phyloP scores from a whole-genome alignment of 2,113 vertebrate species.

The Nicator chloris region DNA sequence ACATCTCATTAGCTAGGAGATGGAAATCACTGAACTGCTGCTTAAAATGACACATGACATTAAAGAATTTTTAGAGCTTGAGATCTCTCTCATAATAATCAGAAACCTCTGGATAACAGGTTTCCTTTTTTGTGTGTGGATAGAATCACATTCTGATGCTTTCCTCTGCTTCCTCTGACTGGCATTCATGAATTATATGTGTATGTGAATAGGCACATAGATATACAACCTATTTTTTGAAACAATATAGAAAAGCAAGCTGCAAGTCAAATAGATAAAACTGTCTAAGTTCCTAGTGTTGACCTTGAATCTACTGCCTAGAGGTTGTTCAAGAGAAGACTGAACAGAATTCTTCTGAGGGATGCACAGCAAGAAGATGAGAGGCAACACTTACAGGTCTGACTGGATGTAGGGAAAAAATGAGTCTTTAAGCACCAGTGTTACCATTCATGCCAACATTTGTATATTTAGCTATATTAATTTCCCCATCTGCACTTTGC shows the following conservation, averaged over 20 bases:
- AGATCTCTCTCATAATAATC: background rate
- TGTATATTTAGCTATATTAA: background rate
- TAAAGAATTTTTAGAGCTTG: background rate
- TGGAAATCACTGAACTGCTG: background rate
- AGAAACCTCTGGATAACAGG: background rate
- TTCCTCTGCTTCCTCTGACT: background rate
- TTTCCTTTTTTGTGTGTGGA: background rate
- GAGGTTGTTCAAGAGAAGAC: background rate
- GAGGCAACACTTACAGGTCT: background rate
- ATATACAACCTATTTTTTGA: background rate
- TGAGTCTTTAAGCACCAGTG: background rate
- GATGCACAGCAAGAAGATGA: background rate
- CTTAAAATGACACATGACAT: background rate
- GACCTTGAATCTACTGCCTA: background rate
- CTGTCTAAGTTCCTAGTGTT: background rate
- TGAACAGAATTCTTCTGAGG: background rate
- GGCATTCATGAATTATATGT: background rate
- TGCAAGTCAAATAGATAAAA: background rate
- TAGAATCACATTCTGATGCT: background rate
- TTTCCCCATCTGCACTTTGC: background rate
- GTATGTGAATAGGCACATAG: background rate
- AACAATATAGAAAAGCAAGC: background rate
- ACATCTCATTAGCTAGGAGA: background rate
- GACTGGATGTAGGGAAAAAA: background rate
- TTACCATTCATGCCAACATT: background rate